Evolutionary conservation across 1,140 invertebrate genomes (phyloP), one percentile per base, ranked within the genome.

Genomic region (Brachionus koreanus): DNA sequence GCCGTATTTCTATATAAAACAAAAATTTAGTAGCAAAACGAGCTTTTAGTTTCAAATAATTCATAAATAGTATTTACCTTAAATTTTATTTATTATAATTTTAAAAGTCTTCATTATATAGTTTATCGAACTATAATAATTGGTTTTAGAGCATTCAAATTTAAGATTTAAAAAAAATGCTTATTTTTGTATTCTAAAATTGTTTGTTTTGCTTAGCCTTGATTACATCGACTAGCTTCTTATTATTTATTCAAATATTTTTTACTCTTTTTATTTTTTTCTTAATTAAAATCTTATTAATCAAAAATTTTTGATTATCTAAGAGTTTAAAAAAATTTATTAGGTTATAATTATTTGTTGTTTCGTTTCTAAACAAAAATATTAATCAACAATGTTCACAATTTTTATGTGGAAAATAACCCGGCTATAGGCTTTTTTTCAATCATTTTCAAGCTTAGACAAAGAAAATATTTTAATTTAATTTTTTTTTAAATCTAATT

Each of bases 1-100:
- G 63, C 63, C 25, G 33, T 33, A 29, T 65, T 65, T 37, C 4
- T 65, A 33, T 65, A 33, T 65, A 35, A 65, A 65, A 65, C 29
- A 63, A 63, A 63, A 63, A 49, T 49, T 63, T 63, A 63, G 57
- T 16, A 63, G 19, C 57, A 63, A 63, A 63, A 63, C 57, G 57
- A 63, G 5, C 12, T 63, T 63, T 37, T 65, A 13, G 33, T 65
- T 33, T 33, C 33, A 35, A 33, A 65, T 65, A 65, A 65, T 33
- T 65, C 25, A 65, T 65, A 65, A 65, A 37, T 33, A 65, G 63
- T 65, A 65, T 65, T 65, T 65, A 65, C 63, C 63, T 65, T 65
- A 65, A 65, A 23, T 33, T 65, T 65, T 57, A 12, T 65, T 65
- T 65, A 33, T 65, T 65, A 65, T 65, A 65, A 65, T 65, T 65